Conservation (phyloP, 2,888 invertebrate genomes). For the Dynastes tityus region DNA sequence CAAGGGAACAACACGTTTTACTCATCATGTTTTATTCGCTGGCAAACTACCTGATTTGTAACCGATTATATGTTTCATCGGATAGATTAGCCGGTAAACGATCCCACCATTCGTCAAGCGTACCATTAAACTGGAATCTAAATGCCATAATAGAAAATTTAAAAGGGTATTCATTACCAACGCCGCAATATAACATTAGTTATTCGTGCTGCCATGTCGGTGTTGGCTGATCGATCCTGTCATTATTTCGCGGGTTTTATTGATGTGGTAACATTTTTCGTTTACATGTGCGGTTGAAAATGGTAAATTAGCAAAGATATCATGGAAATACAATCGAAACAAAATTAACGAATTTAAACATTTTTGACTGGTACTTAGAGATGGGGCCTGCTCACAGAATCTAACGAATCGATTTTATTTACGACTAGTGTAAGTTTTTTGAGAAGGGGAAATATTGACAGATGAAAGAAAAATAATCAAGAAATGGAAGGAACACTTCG, state of each 20-base stretch:
- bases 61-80: background rate
- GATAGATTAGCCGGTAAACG: conserved; percentile 7
- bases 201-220: background rate
- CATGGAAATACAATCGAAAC: too few species aligned
- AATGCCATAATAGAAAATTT: conserved; percentile 12
- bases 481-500: too few species aligned
- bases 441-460: too few species aligned
- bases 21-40: conserved; percentile 9
- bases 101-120: background rate
- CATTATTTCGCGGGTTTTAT: background rate
- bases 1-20: background rate
- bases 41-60: background rate
- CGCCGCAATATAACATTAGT: background rate
- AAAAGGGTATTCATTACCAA: background rate
- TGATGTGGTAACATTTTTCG: too few species aligned
- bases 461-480: too few species aligned
- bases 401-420: too few species aligned
- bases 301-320: too few species aligned
- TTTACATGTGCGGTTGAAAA: too few species aligned
- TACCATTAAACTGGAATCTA: conserved; percentile 4
- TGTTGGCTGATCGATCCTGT: background rate
- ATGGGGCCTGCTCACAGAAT: too few species aligned
- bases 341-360: too few species aligned
- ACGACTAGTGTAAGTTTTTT: too few species aligned
- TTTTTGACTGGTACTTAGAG: too few species aligned